These are phyloP conservation scores for Leuciscus waleckii DNA, from an alignment of 2,797 vertebrate species.

Conservation along the genomic window DNA sequence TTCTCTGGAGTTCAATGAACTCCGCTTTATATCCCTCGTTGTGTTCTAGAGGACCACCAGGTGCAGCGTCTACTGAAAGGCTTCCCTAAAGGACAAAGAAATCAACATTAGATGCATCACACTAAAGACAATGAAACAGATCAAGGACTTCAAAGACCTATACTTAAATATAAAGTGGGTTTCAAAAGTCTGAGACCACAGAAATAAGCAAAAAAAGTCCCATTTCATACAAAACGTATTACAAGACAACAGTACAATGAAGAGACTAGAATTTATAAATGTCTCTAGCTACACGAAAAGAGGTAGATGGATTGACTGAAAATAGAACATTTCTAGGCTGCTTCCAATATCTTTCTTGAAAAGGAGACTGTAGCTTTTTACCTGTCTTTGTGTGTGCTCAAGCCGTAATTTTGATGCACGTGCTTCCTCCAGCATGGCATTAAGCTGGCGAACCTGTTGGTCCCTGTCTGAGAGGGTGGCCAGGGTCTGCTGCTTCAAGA, in stretches of 20 bases:
- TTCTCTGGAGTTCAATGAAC: constrained; percentile 69
- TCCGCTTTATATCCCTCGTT: constrained; percentile 77
- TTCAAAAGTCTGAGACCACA: neutral
- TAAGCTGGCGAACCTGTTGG: constrained; percentile 82
- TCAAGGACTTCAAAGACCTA: neutral
- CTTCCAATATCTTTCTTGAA: neutral
- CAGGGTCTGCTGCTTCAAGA: constrained; percentile 88
- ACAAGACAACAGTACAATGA: neutral
- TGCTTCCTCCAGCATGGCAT: constrained; percentile 77
- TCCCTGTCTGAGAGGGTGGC: constrained; percentile 86
- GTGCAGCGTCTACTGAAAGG: constrained; percentile 81
- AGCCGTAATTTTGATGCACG: constrained; percentile 68
- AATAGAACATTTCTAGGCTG: neutral
- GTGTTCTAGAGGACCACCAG: constrained; percentile 90
- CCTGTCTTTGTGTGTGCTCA: constrained; percentile 82
- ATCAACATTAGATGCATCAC: neutral
- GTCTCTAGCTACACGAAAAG: neutral
- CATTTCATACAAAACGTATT: neutral
- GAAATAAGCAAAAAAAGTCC: neutral
- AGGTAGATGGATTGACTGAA: neutral
- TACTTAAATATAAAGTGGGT: neutral
- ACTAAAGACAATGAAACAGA: neutral
- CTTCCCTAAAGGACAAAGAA: constrained; percentile 72
- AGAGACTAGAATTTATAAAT: neutral
- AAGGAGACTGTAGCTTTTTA: constrained; percentile 54